phyloP scores from a whole-genome alignment of 1,140 invertebrate species.

The Bombus superbus region DNA sequence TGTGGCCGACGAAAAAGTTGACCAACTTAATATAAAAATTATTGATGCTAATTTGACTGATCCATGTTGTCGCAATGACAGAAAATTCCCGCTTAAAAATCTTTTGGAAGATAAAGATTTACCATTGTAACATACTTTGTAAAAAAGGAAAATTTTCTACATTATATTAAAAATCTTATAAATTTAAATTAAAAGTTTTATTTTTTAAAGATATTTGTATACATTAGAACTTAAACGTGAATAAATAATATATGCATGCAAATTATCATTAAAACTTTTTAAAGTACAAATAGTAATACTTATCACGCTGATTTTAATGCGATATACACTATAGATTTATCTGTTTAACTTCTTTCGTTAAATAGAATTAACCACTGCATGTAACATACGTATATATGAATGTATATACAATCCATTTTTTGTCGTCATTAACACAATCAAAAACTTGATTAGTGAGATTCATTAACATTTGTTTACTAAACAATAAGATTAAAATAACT shows the following conservation, averaged over 20 bases:
- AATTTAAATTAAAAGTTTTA: conserved; percentile 31
- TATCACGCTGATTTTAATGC: conserved; percentile 18
- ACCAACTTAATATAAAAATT: conserved; percentile 63
- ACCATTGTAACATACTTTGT: conserved; percentile 20
- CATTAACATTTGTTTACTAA: neutral
- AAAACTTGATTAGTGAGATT: neutral
- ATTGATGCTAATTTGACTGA: conserved; percentile 64
- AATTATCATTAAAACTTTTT: neutral
- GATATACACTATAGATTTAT: conserved; percentile 11
- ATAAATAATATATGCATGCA: neutral
- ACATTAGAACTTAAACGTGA: conserved; percentile 3
- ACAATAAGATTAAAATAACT: conserved; percentile 23
- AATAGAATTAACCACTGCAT: conserved; percentile 34
- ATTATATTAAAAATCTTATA: neutral
- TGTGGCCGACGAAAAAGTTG: conserved; percentile 18
- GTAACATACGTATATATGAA: conserved; percentile 12
- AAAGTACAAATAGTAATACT: conserved; percentile 14
- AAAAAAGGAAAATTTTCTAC: conserved; percentile 23
- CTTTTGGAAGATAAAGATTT: conserved; percentile 25
- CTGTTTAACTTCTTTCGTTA: neutral
- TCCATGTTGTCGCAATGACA: conserved; percentile 55
- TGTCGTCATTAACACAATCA: neutral
- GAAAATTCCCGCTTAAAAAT: conserved; percentile 34
- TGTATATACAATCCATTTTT: conserved; percentile 4
- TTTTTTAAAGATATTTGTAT: conserved; percentile 5